Conservation (phyloP, 1,140 invertebrate species). For the Cydia pomonella region DNA sequence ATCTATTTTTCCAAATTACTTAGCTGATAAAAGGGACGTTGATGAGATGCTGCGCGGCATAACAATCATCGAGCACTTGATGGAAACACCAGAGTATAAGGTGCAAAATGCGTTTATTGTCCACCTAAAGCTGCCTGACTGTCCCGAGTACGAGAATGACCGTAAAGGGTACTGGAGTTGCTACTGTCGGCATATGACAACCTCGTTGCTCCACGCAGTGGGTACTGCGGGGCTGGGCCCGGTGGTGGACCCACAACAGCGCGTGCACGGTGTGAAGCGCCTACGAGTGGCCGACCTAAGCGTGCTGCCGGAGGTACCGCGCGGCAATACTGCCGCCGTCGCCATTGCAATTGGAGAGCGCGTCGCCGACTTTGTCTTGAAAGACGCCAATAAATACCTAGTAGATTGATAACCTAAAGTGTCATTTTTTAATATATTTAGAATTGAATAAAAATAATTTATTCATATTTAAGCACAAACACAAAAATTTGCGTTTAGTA, state of each 20-base stretch:
- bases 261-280: slow-evolving; percentile 64
- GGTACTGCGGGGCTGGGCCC: slow-evolving; percentile 55
- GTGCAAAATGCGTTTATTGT: slow-evolving; percentile 47
- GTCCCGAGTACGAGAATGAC: slow-evolving; percentile 36
- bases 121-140: slow-evolving; percentile 43
- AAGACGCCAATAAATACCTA: not conserved
- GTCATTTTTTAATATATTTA: no score
- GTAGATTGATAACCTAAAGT: not conserved
- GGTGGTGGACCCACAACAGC: slow-evolving; percentile 53
- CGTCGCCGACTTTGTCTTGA: slow-evolving; percentile 81
- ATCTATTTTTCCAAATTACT: slow-evolving; percentile 89
- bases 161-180: slow-evolving; percentile 69
- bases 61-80: slow-evolving; percentile 78
- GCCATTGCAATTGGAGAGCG: slow-evolving; percentile 79
- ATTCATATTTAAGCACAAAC: no score
- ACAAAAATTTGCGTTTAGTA: no score
- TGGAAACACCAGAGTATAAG: slow-evolving; percentile 80
- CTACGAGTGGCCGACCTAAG: slow-evolving; percentile 76
- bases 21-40: slow-evolving; percentile 83
- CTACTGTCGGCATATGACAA: slow-evolving; percentile 69
- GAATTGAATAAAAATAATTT: no score
- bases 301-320: slow-evolving; percentile 64
- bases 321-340: slow-evolving; percentile 67
- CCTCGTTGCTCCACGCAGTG: slow-evolving; percentile 77
- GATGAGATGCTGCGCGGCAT: slow-evolving; percentile 82